Evolutionary conservation across 2,888 invertebrate species (phyloP).

Genomic region (Drosophila barbarae): DNA sequence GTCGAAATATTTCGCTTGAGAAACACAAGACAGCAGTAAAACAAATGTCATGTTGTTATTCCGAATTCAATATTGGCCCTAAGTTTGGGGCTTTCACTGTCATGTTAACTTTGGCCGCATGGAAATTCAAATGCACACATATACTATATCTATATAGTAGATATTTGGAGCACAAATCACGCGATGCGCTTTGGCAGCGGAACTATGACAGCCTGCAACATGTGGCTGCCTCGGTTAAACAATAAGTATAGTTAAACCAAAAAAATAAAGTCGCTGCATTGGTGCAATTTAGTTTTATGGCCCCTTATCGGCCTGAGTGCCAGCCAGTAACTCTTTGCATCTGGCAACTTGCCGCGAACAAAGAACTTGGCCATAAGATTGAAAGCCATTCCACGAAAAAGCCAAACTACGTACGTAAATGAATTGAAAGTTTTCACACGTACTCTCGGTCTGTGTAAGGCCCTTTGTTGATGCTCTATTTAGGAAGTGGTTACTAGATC

Average conservation of each 20-base stretch:
- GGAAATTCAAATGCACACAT: conserved; percentile 23
- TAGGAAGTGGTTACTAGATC: conserved; percentile 36
- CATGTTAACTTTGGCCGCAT: conserved; percentile 36
- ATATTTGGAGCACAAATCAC: conserved; percentile 31
- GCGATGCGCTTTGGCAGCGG: conserved; percentile 28
- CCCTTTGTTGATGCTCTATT: conserved; percentile 25
- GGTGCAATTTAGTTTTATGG: conserved; percentile 35
- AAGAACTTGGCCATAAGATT: conserved; percentile 13
- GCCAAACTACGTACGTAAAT: conserved; percentile 29
- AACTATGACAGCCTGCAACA: conserved; percentile 27
- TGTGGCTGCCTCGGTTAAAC: conserved; percentile 23
- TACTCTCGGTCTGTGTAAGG: conserved; percentile 3
- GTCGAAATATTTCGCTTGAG: background rate
- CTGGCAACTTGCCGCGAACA: conserved; percentile 10
- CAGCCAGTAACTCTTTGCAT: conserved; percentile 13
- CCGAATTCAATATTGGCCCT: conserved; percentile 32
- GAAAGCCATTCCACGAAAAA: conserved; percentile 10
- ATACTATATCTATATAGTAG: conserved; percentile 1
- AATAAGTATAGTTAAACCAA: conserved; percentile 12
- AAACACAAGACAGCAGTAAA: conserved; percentile 29
- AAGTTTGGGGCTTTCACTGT: conserved; percentile 40
- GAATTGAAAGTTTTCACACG: conserved; percentile 40
- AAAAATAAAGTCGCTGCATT: conserved; percentile 16
- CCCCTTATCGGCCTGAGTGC: conserved; percentile 22
- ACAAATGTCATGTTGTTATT: conserved; percentile 38